Base-by-base conservation (phyloP, 2,888 invertebrate genomes). In the Athetis lepigone region DNA sequence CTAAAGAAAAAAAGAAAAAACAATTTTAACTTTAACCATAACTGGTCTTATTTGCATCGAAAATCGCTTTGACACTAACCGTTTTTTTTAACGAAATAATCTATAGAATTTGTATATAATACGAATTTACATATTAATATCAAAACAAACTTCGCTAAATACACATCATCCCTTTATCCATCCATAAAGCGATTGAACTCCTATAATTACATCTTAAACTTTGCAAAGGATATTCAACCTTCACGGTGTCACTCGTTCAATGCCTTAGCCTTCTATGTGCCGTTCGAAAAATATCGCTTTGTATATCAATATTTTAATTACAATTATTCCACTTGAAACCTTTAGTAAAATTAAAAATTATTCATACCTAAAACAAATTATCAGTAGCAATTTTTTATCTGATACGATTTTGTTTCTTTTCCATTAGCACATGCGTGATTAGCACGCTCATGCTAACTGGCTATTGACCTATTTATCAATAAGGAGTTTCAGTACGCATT, bases 211-310 rank as follows among this genome's bases (percentile, higher is more conserved):
- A n/a, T 63, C 23, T 55, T 52, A 19, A 57, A 50, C 36, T 45
- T n/a, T 1, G 23, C 36, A 18, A 39, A 51, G 69, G 42, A 68
- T 59, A 51, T 33, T 59, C 42, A 59, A 55, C 59, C 51, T 51
- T 37, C 40, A 6, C n/a, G 43, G 18, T 47, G 59, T 51, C 51
- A 47, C 3, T 49, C 60, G 70, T 67, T 74, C 75, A 59, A 55
- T 67, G 75, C 37, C 68, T 50, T 39, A 13, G 27, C 43, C 42
- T 58, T 65, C 60, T 13, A 42, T 27, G 29, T 51, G 50, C 49
- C 5, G 16, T 55, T 45, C 27, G 9, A 6, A 21, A 23, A 0
- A 19, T n/a, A 13, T 23, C 11, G 6, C 8, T 29, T 40, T 5
- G 16, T 23, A 40, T 36, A 1, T 45, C 3, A 63, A 36, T 16